Evolutionary conservation across 2,888 invertebrate species (phyloP).

Genomic region (Callinectes sapidus): DNA sequence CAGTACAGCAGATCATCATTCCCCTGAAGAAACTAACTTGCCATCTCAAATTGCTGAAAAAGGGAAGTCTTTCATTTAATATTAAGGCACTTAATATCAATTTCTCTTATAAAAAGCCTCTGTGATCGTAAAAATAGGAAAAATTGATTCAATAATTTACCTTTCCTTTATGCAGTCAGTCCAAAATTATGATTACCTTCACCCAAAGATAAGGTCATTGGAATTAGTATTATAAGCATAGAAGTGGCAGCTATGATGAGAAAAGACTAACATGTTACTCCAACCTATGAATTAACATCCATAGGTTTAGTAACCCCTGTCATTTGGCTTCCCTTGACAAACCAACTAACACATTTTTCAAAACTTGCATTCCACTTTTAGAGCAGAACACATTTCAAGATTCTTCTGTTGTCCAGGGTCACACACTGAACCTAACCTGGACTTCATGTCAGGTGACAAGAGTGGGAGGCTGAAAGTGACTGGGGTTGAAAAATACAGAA

Average conservation of each 20-base stretch:
- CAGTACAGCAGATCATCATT: neutral
- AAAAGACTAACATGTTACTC: neutral
- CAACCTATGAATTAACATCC: neutral
- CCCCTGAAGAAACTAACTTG: neutral
- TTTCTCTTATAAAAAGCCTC: neutral
- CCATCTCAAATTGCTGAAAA: neutral
- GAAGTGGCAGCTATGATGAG: neutral
- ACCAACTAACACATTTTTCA: no score
- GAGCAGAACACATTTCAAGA: no score
- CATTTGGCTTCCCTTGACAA: no score
- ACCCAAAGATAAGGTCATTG: neutral
- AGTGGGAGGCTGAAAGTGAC: no score
- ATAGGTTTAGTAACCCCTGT: neutral
- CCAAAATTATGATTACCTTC: neutral
- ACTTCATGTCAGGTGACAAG: no score
- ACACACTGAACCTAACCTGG: no score
- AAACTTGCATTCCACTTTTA: no score
- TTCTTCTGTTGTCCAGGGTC: no score
- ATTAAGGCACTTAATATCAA: neutral
- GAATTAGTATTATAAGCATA: neutral
- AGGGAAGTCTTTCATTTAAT: slow-evolving; percentile 1
- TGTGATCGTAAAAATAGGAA: neutral
- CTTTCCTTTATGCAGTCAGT: neutral
- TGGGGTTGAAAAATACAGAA: neutral
- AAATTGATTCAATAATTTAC: neutral